phyloP scores from a whole-genome alignment of 2,113 vertebrate genomes.

The Todiramphus chloris region DNA sequence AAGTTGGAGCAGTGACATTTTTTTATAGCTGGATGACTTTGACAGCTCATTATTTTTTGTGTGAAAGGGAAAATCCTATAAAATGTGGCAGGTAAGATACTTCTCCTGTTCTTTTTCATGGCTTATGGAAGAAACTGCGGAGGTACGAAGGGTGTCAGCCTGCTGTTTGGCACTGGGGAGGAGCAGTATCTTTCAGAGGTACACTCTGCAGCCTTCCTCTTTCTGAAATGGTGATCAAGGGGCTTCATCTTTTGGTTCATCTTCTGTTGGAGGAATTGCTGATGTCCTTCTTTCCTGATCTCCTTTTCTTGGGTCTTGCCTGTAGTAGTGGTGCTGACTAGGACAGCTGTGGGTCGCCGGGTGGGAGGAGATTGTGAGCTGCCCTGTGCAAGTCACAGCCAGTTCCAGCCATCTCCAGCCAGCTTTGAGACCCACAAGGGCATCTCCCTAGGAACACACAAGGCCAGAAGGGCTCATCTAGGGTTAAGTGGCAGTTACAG shows the following conservation, averaged over 20 bases:
- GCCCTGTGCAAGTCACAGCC: accelerated
- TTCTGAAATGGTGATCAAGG: neutral
- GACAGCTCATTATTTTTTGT: neutral
- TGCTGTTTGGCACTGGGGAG: neutral
- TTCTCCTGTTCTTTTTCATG: neutral
- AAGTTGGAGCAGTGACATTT: neutral
- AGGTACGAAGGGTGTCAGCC: neutral
- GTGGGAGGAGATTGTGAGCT: accelerated
- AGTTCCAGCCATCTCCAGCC: neutral
- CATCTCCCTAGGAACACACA: accelerated
- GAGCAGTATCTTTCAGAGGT: neutral
- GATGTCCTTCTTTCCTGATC: neutral
- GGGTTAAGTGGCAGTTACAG: accelerated
- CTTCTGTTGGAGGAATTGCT: neutral
- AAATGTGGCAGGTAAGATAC: neutral
- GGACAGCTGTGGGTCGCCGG: accelerated
- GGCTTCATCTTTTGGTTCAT: neutral
- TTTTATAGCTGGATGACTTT: neutral
- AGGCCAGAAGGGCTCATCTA: accelerated
- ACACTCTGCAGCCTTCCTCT: neutral
- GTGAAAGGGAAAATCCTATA: neutral
- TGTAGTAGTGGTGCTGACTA: neutral
- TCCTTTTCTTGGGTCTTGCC: accelerated
- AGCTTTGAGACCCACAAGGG: accelerated
- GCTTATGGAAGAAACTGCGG: neutral